phyloP scores from a whole-genome alignment of 2,797 vertebrate genomes.

The Pangasius mekongensis region DNA sequence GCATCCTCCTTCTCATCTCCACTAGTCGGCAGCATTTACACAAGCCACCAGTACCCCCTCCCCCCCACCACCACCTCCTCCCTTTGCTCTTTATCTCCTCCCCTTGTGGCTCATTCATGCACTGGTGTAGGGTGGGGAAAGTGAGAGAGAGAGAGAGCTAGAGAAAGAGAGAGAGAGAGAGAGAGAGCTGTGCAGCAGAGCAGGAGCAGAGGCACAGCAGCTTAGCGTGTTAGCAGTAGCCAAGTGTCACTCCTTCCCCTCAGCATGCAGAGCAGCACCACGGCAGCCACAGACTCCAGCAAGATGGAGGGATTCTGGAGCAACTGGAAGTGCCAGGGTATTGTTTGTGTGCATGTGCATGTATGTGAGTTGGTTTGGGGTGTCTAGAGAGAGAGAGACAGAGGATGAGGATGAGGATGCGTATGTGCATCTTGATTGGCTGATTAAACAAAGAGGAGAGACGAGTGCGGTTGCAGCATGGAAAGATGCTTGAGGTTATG shows the following conservation, averaged over 20 bases:
- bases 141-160: constrained; percentile 35
- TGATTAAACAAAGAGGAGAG: constrained; percentile 27
- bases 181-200: constrained; percentile 37
- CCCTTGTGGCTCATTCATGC: constrained; percentile 60
- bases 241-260: constrained; percentile 39
- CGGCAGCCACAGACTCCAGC: constrained; percentile 68
- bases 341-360: constrained; percentile 56
- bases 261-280: constrained; percentile 87
- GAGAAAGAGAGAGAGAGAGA: constrained; percentile 21
- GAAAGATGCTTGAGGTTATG: background rate
- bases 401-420: constrained; percentile 44
- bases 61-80: background rate
- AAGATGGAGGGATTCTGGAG: constrained; percentile 98
- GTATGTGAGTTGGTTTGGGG: constrained; percentile 3
- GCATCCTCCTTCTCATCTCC: constrained; percentile 29
- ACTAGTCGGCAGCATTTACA: constrained; percentile 55
- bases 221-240: constrained; percentile 54
- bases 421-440: constrained; percentile 30
- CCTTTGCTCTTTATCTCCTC: constrained; percentile 35
- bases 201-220: constrained; percentile 46
- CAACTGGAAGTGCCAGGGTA: constrained; percentile 99
- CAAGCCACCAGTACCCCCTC: background rate
- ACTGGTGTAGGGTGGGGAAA: constrained; percentile 50
- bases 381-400: background rate
- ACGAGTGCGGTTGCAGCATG: background rate